phyloP scores from a whole-genome alignment of 2,888 invertebrate genomes.

The Ectropis crepuscularia region DNA sequence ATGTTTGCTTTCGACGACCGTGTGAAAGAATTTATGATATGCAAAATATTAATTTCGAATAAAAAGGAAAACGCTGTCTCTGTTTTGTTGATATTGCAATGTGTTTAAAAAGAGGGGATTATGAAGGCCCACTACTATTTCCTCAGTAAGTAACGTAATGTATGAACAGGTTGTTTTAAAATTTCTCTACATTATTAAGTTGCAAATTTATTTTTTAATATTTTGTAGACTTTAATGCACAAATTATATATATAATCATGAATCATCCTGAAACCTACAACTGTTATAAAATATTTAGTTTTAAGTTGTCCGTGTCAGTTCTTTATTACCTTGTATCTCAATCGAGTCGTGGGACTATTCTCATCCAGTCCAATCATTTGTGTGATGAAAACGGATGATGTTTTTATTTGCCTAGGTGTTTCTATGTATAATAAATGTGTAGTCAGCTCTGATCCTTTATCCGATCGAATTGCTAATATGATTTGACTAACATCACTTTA shows the following conservation, averaged over 20 bases:
- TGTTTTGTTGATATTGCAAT: background rate
- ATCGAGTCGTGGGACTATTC: too few species aligned
- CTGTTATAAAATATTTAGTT: too few species aligned
- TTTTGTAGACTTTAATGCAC: background rate
- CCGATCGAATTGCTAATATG: too few species aligned
- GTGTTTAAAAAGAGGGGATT: background rate
- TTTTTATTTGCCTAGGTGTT: too few species aligned
- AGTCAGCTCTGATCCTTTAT: too few species aligned
- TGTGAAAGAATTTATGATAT: slow-evolving; percentile 3
- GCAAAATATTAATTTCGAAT: background rate
- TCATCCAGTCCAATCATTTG: too few species aligned
- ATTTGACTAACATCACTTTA: too few species aligned
- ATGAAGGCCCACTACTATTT: background rate
- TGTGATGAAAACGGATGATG: too few species aligned
- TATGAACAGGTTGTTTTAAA: slow-evolving; percentile 1
- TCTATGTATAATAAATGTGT: too few species aligned
- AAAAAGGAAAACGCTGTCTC: background rate
- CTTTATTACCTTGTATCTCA: too few species aligned
- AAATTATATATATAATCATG: background rate
- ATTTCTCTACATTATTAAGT: background rate
- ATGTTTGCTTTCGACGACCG: background rate
- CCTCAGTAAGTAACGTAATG: background rate
- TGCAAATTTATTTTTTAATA: slow-evolving; percentile 7
- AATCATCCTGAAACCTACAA: too few species aligned
- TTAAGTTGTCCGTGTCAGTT: too few species aligned